phyloP scores from a whole-genome alignment of 2,113 vertebrate genomes.

The Stigmatopora argus region DNA sequence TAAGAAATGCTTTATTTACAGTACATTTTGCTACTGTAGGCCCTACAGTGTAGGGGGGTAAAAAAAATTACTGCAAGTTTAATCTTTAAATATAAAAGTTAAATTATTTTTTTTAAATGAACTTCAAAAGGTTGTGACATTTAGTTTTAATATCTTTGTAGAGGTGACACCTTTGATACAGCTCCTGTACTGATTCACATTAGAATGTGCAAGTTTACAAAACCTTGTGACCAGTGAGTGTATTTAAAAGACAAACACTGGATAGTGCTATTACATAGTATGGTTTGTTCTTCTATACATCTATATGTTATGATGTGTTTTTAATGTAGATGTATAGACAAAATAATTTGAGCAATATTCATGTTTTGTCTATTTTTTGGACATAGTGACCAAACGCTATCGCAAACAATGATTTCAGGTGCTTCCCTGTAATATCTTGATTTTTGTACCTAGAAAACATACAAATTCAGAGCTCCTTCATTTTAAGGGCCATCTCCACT shows the following conservation, averaged over 20 bases:
- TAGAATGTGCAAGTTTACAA: conserved; percentile 1
- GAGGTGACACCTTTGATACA: neutral
- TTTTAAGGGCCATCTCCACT: neutral
- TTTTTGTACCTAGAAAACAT: conserved; percentile 3
- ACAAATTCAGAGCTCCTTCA: neutral
- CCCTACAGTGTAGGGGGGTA: neutral
- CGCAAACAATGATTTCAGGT: conserved; percentile 5
- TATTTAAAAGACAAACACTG: neutral
- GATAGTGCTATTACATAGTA: neutral
- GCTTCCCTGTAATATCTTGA: neutral
- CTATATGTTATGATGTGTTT: neutral
- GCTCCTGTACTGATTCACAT: conserved; percentile 3
- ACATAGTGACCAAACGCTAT: neutral
- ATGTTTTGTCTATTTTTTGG: neutral
- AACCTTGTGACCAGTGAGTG: conserved; percentile 1
- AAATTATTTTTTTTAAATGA: neutral
- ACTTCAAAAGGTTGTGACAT: neutral
- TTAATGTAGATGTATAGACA: neutral
- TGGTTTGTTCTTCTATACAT: neutral
- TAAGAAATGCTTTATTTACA: neutral
- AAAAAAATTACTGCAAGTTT: neutral
- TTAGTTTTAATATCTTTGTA: neutral
- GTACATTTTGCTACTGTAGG: neutral
- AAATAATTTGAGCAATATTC: neutral
- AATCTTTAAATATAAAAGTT: neutral